Percentiles rank a stretch among this genome's conserved stretches.
Evolutionary conservation across 2,113 vertebrate genomes (phyloP).

Genomic region (Bungarus multicinctus): DNA sequence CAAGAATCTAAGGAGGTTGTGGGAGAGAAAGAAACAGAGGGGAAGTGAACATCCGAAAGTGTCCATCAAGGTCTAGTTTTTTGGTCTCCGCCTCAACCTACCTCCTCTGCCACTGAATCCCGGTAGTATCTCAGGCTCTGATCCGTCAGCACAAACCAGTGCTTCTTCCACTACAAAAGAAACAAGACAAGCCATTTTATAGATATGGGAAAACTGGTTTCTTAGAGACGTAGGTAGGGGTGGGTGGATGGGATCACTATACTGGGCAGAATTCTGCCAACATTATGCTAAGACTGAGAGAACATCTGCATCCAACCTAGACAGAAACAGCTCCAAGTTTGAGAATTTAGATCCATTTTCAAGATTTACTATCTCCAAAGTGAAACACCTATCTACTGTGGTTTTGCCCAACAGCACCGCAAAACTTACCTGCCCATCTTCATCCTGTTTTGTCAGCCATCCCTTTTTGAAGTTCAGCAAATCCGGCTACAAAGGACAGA

Average conservation of each 20-base stretch:
- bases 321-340: too few species aligned
- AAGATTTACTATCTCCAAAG: not conserved
- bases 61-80: accelerated
- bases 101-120: slow-evolving; percentile 96
- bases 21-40: not conserved
- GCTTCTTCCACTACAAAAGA: slow-evolving; percentile 92
- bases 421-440: slow-evolving; percentile 87
- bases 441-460: slow-evolving; percentile 97
- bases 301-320: not conserved
- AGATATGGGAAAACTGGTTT: accelerated
- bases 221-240: not conserved
- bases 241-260: not conserved
- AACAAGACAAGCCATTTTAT: slow-evolving; percentile 25
- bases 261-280: not conserved
- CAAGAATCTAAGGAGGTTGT: not conserved
- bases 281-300: too few species aligned
- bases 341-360: accelerated
- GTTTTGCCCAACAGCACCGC: accelerated
- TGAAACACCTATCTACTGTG: accelerated
- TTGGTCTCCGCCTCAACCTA: slow-evolving; percentile 43
- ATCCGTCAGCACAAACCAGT: slow-evolving; percentile 98
- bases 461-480: slow-evolving; percentile 99
- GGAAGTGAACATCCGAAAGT: too few species aligned
- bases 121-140: slow-evolving; percentile 93
- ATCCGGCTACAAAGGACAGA: slow-evolving; percentile 79